A percentile compares a stretch with the other conserved stretches of the same genome.
Conservation (phyloP, 2,113 vertebrate genomes). For the Macrotis lagotis region DNA sequence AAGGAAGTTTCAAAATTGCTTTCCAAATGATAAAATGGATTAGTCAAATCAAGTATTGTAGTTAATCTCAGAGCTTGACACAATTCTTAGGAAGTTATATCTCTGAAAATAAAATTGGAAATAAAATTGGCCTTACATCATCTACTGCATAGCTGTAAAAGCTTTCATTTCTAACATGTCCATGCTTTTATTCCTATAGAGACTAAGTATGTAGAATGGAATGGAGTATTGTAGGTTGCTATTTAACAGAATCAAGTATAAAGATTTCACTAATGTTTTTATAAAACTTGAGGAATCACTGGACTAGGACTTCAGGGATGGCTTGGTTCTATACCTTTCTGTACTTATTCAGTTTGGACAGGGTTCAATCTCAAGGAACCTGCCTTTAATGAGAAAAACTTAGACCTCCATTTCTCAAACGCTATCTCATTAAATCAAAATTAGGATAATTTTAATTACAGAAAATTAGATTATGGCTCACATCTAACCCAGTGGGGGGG, state of each 20-base stretch:
- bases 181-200: background rate
- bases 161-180: background rate
- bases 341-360: background rate
- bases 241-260: background rate
- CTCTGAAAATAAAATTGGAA: constrained; percentile 40
- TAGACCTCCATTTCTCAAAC: background rate
- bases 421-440: background rate
- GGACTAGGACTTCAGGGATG: background rate
- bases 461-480: background rate
- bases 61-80: background rate
- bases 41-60: constrained; percentile 30
- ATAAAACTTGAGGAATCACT: background rate
- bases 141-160: background rate
- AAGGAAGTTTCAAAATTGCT: constrained; percentile 53
- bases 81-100: constrained; percentile 35
- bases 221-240: background rate
- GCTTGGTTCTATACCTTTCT: background rate
- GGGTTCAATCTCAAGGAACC: background rate
- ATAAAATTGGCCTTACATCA: too few species aligned
- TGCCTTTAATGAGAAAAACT: background rate
- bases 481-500: background rate
- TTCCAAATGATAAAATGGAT: constrained; percentile 43
- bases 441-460: background rate
- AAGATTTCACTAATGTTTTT: background rate
- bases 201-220: background rate